These are phyloP conservation scores for Premnoplex brunnescens DNA, from an alignment of 2,797 vertebrate genomes.

Conservation along the genomic window DNA sequence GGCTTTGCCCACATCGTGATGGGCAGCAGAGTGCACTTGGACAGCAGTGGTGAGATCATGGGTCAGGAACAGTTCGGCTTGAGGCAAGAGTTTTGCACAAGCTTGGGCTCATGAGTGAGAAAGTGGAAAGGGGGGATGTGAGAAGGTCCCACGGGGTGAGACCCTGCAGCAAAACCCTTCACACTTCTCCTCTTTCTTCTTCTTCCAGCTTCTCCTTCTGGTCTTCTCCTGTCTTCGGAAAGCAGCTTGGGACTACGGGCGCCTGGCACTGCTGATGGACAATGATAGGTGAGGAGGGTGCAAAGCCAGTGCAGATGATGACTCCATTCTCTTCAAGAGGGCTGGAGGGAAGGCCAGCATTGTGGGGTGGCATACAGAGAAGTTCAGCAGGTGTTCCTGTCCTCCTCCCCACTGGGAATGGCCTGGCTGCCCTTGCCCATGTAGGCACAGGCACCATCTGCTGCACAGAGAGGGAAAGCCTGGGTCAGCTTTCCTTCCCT, in stretches of 20 bases:
- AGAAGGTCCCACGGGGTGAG: not conserved
- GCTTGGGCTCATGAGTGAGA: not conserved
- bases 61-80: not conserved
- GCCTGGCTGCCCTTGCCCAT: not conserved
- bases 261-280: slow-evolving; percentile 92
- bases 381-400: not conserved
- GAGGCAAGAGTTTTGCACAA: not conserved
- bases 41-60: not conserved
- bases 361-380: accelerated
- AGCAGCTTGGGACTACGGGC: slow-evolving; percentile 96
- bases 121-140: not conserved
- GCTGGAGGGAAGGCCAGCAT: not conserved
- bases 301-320: not conserved
- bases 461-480: not conserved
- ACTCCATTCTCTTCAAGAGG: not conserved
- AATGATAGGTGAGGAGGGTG: slow-evolving; percentile 87
- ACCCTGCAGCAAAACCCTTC: not conserved
- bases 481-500: not conserved
- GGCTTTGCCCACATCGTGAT: not conserved
- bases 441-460: not conserved
- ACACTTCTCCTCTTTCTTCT: not conserved
- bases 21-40: not conserved
- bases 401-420: not conserved
- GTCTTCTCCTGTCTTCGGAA: slow-evolving; percentile 96
- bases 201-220: slow-evolving; percentile 84